Conservation (phyloP, 2,888 invertebrate genomes). For the Brachyopa scutellaris region DNA sequence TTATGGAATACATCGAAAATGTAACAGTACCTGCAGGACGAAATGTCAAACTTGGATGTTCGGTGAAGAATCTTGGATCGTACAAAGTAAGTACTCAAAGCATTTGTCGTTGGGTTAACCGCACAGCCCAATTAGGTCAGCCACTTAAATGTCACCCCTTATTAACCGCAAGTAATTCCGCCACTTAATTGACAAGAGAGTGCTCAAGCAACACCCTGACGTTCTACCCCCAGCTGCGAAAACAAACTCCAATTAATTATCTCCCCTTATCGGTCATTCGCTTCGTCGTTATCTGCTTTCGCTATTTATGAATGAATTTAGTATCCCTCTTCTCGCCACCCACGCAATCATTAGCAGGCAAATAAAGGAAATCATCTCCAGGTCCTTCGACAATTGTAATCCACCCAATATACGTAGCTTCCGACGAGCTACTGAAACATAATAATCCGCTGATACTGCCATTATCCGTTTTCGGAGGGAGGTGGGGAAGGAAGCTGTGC, state of each 20-base stretch:
- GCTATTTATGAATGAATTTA: conserved; percentile 44
- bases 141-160: conserved; percentile 43
- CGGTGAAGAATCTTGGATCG: conserved; percentile 94
- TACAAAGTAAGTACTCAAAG: conserved; percentile 88
- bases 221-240: conserved; percentile 4
- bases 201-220: conserved; percentile 33
- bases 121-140: conserved; percentile 43
- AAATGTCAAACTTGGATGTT: conserved; percentile 93
- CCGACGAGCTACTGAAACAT: conserved; percentile 45
- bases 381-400: conserved; percentile 64
- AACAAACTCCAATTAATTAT: conserved; percentile 57
- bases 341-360: conserved; percentile 48
- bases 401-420: conserved; percentile 56
- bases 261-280: neutral
- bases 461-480: conserved; percentile 34
- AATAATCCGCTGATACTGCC: conserved; percentile 63
- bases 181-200: conserved; percentile 53
- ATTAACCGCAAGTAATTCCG: conserved; percentile 49
- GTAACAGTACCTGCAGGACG: conserved; percentile 92
- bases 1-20: conserved; percentile 94
- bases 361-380: conserved; percentile 58
- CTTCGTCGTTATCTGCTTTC: conserved; percentile 16
- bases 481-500: neutral
- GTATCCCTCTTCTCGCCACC: neutral
- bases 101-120: conserved; percentile 24